A percentile compares a stretch with the other conserved stretches of the same genome.
phyloP scores from a whole-genome alignment of 2,888 invertebrate genomes.

The Choristoneura rosaceana region DNA sequence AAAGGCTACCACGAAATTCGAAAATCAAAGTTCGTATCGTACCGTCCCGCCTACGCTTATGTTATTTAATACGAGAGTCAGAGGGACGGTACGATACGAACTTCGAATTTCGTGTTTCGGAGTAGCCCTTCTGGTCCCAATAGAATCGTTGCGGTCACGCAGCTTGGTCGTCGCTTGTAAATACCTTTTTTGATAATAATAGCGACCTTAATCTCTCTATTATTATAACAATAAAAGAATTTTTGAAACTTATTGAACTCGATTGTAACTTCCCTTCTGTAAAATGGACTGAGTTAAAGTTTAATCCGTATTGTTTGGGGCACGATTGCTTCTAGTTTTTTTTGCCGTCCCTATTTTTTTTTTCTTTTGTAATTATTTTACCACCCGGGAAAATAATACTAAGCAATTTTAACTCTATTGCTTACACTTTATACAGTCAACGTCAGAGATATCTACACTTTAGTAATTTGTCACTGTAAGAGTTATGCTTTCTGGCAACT shows the following conservation, averaged over 20 bases:
- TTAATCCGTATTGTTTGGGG: constrained; percentile 21
- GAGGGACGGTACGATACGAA: too few relatives aligned
- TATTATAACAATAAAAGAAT: constrained; percentile 40
- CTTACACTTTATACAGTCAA: too few relatives aligned
- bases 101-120: too few relatives aligned
- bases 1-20: too few relatives aligned
- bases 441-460: too few relatives aligned
- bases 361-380: not conserved
- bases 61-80: too few relatives aligned
- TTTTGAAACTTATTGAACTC: constrained; percentile 36
- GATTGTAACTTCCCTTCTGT: constrained; percentile 38
- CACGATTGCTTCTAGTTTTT: constrained; percentile 9
- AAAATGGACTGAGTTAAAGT: constrained; percentile 23
- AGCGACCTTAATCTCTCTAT: constrained; percentile 40
- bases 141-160: not conserved
- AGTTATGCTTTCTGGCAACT: too few relatives aligned
- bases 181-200: constrained; percentile 22
- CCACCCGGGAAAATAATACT: not conserved
- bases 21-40: too few relatives aligned
- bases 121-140: too few relatives aligned
- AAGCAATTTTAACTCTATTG: not conserved
- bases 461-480: too few relatives aligned
- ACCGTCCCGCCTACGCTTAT: too few relatives aligned
- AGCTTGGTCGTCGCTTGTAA: constrained; percentile 18
- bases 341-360: not conserved